Evolutionary conservation across 1,140 invertebrate genomes (phyloP), one percentile per base, ranked within the genome.

Genomic region (Andricus grossulariae): DNA sequence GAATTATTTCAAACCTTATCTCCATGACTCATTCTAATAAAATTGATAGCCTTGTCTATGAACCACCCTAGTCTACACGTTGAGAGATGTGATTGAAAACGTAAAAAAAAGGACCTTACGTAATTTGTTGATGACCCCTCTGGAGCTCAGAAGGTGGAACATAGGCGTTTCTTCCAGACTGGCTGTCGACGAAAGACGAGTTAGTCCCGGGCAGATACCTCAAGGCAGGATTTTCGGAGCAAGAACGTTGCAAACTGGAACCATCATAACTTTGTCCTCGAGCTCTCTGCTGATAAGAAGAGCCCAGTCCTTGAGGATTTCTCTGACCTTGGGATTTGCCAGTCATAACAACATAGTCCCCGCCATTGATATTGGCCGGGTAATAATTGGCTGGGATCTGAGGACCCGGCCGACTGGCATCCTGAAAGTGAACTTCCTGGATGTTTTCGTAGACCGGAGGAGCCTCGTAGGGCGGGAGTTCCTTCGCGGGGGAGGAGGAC

Each of bases 361-460:
- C 89, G 0, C 91, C 90, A 73, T 92, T 91, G 10, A 92, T 89
- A 18, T 85, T 90, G 0, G 88, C 85, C 10, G 90, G 85, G 72
- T 91, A 91, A 80, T 89, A 91, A 85, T 87, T 90, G 3, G 87
- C 73, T 18, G 91, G 86, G 3, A 93, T 92, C 77, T 93, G 92
- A 60, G 92, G 92, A 8, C 90, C 90, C 3, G 92, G 89, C 75
- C 92, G 92, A 32, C 91, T 87, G 45, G 86, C 84, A 45, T 88
- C 87, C 21, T 85, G 79, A n/a, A 85, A 90, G 71, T 90, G 89
- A 55, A 93, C 92, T 54, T 94, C 93, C 78, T 95, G 93, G 51
- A 96, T 92, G 85, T 96, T 96, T 89, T 96, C 95, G 88, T 96
- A 95, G 8, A 96, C 94, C 15, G 94, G 94, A 25, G 93, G 93